A percentile compares a stretch with the other conserved stretches of the same genome.
These are phyloP conservation scores for Danaus melanippus DNA, from an alignment of 1,140 invertebrate species.

Conservation along the genomic window DNA sequence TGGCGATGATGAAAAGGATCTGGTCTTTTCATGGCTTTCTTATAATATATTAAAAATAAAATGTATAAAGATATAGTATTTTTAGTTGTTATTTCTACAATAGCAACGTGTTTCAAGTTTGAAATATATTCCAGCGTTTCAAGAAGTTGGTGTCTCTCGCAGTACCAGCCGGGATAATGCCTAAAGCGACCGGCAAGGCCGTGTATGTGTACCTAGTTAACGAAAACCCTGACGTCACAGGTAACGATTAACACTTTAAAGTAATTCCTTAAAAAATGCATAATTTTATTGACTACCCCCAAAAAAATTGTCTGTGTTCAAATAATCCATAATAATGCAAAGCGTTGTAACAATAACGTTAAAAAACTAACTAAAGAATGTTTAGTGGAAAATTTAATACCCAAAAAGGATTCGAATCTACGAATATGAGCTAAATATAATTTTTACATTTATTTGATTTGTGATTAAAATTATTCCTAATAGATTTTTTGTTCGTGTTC, in stretches of 20 bases:
- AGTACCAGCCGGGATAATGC: constrained; percentile 33
- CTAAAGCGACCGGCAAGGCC: constrained; percentile 42
- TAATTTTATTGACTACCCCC: too few relatives aligned
- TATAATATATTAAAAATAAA: neutral
- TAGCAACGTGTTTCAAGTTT: too few relatives aligned
- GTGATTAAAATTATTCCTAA: neutral
- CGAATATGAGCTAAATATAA: neutral
- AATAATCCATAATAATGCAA: too few relatives aligned
- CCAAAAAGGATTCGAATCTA: too few relatives aligned
- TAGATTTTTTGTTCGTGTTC: neutral
- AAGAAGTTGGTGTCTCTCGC: constrained; percentile 24
- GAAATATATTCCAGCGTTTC: constrained; percentile 38
- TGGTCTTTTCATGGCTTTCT: too few relatives aligned
- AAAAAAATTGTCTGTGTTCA: too few relatives aligned
- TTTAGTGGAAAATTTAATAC: too few relatives aligned
- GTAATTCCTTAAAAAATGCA: too few relatives aligned
- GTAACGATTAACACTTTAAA: constrained; percentile 23
- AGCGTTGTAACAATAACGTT: too few relatives aligned
- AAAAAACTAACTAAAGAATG: too few relatives aligned
- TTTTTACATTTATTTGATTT: too few relatives aligned
- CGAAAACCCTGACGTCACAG: constrained; percentile 39
- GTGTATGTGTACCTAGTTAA: constrained; percentile 39
- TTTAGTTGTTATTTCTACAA: constrained; percentile 6
- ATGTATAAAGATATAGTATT: neutral
- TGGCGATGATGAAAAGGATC: too few relatives aligned